phyloP scores from a whole-genome alignment of 1,140 invertebrate species.

The Drosophila pruinosa region DNA sequence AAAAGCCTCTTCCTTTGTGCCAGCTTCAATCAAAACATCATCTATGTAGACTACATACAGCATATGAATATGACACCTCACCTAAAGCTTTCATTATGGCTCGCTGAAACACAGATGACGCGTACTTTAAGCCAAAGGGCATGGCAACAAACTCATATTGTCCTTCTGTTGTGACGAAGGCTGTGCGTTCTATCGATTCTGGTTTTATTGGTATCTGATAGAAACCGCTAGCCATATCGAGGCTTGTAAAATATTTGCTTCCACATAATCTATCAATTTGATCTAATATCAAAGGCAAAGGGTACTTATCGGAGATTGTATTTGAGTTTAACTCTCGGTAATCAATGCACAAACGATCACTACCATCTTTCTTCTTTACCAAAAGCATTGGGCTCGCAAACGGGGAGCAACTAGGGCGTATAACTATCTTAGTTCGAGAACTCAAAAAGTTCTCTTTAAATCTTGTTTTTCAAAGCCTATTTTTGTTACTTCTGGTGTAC shows the following conservation, averaged over 20 bases:
- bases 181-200: background rate
- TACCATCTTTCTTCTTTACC: background rate
- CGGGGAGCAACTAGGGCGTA: background rate
- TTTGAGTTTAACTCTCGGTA: background rate
- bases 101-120: background rate
- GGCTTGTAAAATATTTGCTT: background rate
- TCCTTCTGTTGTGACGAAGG: background rate
- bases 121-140: constrained; percentile 14
- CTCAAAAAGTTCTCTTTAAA: too few species aligned
- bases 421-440: too few species aligned
- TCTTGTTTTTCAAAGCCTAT: too few species aligned
- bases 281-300: too few species aligned
- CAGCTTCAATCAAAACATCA: constrained; percentile 10
- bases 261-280: too few species aligned
- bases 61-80: background rate
- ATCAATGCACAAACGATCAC: constrained; percentile 12
- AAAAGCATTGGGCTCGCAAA: too few species aligned
- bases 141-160: background rate
- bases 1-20: constrained; percentile 2
- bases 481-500: too few species aligned
- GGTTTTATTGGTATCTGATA: background rate
- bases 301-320: too few species aligned
- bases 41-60: constrained; percentile 13
- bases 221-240: background rate
- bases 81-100: background rate